Evolutionary conservation across 2,113 vertebrate genomes (phyloP), one percentile per base, ranked within the genome.

Genomic region (Hucho hucho): DNA sequence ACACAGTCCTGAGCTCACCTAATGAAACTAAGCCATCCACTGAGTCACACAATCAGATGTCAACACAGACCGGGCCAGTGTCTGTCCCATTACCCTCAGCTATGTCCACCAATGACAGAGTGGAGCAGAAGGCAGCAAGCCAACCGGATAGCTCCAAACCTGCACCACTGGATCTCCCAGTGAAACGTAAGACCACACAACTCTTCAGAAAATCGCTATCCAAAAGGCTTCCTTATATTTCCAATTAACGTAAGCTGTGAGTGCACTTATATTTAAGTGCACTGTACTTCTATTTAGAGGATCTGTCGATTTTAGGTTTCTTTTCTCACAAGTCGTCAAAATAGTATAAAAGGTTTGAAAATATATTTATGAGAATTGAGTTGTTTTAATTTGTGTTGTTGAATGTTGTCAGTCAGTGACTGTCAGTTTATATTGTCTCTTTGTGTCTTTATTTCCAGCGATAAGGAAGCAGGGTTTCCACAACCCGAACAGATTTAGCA

Each of bases 401-500:
- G 49, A 73, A 74, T 73, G 14, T 1, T 46, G 46, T 32, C 29
- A 37, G 16, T 24, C 13, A 4, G 22, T 64, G 16, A 63, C 64
- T n/a, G 73, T 11, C 37, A 43, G 37, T 29, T 69, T 13, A 64
- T 66, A 14, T 49, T 49, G 25, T 4, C n/a, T 67, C 68, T 66
- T n/a, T 67, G 20, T 74, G 71, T 70, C 59, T 80, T 12, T 83
- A 29, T 74, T 78, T 74, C 28, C 76, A 93, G 91, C 93, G 25
- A 89, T 92, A 3, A 89, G 91, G 77, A 95, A 93, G 73, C 94
- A 93, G 76, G 91, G 91, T 71, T 92, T 92, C 82, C 92, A 93
- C 83, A 94, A 92, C 83, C 92, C 94, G 70, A 94, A 93, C 87
- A 87, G 92, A 70, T 95, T 93, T 87, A 94, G 94, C 90, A 89